phyloP scores from a whole-genome alignment of 2,113 vertebrate genomes.

The Platysternon megacephalum region DNA sequence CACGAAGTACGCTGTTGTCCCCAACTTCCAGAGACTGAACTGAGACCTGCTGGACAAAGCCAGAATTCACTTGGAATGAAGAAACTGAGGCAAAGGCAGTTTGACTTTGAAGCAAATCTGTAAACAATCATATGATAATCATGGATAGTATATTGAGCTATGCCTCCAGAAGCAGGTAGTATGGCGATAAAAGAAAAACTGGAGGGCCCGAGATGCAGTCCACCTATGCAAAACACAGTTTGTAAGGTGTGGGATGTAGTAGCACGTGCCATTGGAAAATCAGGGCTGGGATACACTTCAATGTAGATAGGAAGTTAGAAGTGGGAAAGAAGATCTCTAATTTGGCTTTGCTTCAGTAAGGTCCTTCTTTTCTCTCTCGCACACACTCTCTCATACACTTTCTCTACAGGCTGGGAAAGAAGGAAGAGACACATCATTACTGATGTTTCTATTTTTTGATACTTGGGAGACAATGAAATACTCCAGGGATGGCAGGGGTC shows the following conservation, averaged over 20 bases:
- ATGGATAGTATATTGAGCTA: background rate
- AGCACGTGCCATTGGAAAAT: background rate
- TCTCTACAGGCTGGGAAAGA: background rate
- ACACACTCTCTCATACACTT: background rate
- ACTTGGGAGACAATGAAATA: background rate
- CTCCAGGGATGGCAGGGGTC: background rate
- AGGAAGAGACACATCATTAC: background rate
- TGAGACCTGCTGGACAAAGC: background rate
- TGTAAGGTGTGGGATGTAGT: conserved; percentile 9
- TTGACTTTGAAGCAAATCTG: background rate
- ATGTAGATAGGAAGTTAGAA: conserved; percentile 31
- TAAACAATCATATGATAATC: background rate
- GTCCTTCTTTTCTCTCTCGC: conserved; percentile 41
- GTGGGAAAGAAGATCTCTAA: conserved; percentile 19
- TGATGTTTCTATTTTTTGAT: background rate
- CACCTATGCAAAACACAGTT: background rate
- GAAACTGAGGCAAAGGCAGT: background rate
- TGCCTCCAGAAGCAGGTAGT: conserved; percentile 10
- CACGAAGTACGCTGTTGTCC: background rate
- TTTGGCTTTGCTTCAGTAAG: conserved; percentile 37
- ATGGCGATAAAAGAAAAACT: background rate
- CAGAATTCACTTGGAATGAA: background rate
- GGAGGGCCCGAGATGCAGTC: background rate
- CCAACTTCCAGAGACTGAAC: background rate
- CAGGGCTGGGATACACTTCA: background rate